A percentile compares a stretch with the other conserved stretches of the same genome.
Conservation (phyloP, 2,797 vertebrate genomes). For the Platalea minor region DNA sequence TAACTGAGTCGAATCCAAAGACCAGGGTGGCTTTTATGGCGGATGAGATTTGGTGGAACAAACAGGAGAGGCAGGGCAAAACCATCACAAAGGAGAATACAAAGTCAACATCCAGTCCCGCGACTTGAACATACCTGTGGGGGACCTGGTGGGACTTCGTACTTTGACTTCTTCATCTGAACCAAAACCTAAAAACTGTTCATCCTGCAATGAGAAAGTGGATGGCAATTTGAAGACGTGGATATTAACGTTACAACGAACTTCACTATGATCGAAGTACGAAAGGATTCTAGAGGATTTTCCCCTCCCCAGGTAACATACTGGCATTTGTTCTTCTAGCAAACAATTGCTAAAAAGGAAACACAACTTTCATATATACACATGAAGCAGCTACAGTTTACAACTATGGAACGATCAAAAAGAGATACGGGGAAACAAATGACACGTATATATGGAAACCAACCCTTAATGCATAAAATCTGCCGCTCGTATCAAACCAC, state of each 20-base stretch:
- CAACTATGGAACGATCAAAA: not conserved
- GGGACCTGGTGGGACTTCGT: conserved; percentile 82
- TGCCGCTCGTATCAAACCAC: not conserved
- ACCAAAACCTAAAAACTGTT: conserved; percentile 93
- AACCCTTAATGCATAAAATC: not conserved
- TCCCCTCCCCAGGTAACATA: not conserved
- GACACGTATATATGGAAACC: not conserved
- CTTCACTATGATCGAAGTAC: not conserved
- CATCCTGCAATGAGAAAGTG: conserved; percentile 82
- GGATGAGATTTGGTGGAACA: not conserved
- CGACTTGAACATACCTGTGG: conserved; percentile 80
- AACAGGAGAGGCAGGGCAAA: not conserved
- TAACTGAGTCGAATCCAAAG: not conserved
- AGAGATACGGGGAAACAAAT: not conserved
- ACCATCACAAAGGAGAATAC: not conserved
- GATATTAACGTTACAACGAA: not conserved
- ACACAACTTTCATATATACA: not conserved
- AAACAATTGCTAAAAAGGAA: not conserved
- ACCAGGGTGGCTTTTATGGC: not conserved
- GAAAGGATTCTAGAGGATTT: not conserved
- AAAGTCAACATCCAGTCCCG: not conserved
- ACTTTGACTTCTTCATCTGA: conserved; percentile 89
- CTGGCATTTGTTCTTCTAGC: not conserved
- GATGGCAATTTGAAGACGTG: not conserved
- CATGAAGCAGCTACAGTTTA: not conserved